A percentile compares a stretch with the other conserved stretches of the same genome.
Evolutionary conservation across 2,888 invertebrate genomes (phyloP).

Genomic region (Habrosyne pyritoides): DNA sequence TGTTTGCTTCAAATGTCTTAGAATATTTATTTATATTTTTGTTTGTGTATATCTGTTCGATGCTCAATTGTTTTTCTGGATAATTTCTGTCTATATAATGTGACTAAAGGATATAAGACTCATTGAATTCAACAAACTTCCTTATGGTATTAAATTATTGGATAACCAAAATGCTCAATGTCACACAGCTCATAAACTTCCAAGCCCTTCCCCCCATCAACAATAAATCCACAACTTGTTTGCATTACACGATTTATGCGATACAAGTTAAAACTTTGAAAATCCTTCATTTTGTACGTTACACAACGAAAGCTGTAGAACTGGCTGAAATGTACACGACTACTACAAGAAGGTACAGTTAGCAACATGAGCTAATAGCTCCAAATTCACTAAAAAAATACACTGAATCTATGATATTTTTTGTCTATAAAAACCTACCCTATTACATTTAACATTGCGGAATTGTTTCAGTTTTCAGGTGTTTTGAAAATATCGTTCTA

Average conservation of each 20-base stretch:
- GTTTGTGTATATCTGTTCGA: too few species aligned
- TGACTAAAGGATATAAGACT: background rate
- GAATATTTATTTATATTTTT: too few species aligned
- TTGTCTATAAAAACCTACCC: too few species aligned
- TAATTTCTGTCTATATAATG: too few species aligned
- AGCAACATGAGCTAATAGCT: too few species aligned
- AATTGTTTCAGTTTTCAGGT: too few species aligned
- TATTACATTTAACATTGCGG: too few species aligned
- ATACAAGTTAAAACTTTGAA: background rate
- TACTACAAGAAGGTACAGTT: background rate
- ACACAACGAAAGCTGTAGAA: slow-evolving; percentile 2
- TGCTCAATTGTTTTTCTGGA: too few species aligned
- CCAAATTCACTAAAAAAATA: too few species aligned
- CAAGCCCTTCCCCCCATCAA: background rate
- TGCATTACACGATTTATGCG: slow-evolving; percentile 3
- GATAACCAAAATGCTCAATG: background rate
- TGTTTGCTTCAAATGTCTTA: too few species aligned
- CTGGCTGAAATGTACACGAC: background rate
- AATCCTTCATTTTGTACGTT: slow-evolving; percentile 6
- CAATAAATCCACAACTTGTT: slow-evolving; percentile 6
- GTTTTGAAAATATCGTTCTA: too few species aligned
- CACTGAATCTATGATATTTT: too few species aligned
- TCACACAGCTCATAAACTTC: background rate
- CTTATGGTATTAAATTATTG: background rate
- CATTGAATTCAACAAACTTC: background rate